Percentiles rank a stretch among this genome's conserved stretches.
Conservation (phyloP, 2,888 invertebrate species). For the Lochmaea capreae region DNA sequence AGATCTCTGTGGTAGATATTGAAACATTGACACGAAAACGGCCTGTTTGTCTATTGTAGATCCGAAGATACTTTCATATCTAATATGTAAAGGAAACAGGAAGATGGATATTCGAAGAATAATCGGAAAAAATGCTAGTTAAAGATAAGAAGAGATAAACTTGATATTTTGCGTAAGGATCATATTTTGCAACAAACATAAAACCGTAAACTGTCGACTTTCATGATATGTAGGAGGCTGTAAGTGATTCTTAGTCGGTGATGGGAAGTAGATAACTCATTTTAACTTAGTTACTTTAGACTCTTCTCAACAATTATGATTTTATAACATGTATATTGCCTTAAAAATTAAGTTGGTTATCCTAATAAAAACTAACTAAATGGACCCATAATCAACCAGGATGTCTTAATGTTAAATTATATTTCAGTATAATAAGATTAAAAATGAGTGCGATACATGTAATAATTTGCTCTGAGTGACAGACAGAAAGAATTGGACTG, state of each 20-base stretch:
- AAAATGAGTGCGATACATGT: no score
- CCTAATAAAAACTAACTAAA: no score
- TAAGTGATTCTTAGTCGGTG: neutral
- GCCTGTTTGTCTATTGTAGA: conserved; percentile 33
- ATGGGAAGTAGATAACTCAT: neutral
- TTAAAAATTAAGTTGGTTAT: no score
- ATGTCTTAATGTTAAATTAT: no score
- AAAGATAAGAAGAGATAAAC: conserved; percentile 14
- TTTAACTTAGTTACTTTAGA: neutral
- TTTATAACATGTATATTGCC: no score
- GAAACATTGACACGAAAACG: conserved; percentile 34
- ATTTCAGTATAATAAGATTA: no score
- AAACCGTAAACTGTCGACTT: neutral
- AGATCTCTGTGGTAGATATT: conserved; percentile 29
- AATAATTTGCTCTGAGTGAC: no score
- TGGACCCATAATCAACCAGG: no score
- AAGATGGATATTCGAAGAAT: conserved; percentile 28
- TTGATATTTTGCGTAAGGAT: conserved; percentile 11
- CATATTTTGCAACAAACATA: conserved; percentile 9
- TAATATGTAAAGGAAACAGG: conserved; percentile 29
- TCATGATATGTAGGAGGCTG: neutral
- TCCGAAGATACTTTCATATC: conserved; percentile 28
- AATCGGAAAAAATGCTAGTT: neutral
- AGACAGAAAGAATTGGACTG: no score
- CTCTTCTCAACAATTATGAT: no score